These are phyloP conservation scores for Calliopum simillimum DNA, from an alignment of 2,888 invertebrate species.

Conservation along the genomic window DNA sequence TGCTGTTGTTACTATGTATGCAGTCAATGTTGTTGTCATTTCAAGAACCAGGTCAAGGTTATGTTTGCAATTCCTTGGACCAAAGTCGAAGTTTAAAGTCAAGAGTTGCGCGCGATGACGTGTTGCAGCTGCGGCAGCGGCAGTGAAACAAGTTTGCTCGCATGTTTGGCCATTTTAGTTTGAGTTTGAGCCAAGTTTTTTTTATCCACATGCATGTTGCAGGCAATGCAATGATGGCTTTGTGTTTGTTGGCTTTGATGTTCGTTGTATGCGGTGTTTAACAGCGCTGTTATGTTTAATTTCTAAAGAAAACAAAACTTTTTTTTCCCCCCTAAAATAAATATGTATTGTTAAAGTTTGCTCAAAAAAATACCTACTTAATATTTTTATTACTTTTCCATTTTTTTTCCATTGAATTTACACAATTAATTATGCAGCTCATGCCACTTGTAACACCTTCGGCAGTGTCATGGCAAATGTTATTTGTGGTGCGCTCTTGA, in stretches of 20 bases:
- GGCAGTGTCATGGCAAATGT: constrained; percentile 29
- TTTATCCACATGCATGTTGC: neutral
- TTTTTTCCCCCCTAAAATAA: no score
- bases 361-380: no score
- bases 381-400: no score
- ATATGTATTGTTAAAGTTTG: no score
- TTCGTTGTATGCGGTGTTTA: constrained; percentile 5
- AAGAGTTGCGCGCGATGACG: constrained; percentile 50
- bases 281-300: no score
- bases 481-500: constrained; percentile 22
- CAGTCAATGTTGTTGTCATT: constrained; percentile 57
- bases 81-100: constrained; percentile 59
- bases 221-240: neutral
- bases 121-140: neutral
- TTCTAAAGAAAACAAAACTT: no score
- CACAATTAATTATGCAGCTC: constrained; percentile 37
- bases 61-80: constrained; percentile 52
- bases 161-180: constrained; percentile 47
- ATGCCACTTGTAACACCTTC: constrained; percentile 26
- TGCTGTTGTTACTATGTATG: constrained; percentile 34
- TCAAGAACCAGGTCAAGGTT: constrained; percentile 68
- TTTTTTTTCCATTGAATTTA: no score
- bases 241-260: neutral
- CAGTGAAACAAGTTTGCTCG: neutral
- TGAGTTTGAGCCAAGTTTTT: constrained; percentile 45